phyloP scores from a whole-genome alignment of 2,797 vertebrate genomes.

The Pantherophis alleghaniensis region DNA sequence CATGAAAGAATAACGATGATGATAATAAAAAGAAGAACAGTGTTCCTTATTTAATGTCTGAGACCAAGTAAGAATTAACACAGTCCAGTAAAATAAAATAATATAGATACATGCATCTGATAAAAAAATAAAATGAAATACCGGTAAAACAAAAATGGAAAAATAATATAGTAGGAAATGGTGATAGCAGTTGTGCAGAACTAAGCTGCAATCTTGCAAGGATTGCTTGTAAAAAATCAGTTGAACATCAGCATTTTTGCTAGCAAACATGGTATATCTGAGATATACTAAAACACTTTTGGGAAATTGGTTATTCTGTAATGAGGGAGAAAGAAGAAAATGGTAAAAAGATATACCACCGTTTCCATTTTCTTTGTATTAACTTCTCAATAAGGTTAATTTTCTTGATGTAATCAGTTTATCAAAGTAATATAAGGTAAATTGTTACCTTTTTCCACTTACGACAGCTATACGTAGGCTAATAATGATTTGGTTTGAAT shows the following conservation, averaged over 20 bases:
- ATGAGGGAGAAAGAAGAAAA: neutral
- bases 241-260: neutral
- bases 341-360: neutral
- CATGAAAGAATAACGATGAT: neutral
- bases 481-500: neutral
- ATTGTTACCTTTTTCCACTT: neutral
- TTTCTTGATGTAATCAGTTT: neutral
- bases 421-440: neutral
- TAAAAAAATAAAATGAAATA: neutral
- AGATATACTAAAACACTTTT: neutral
- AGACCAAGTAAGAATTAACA: neutral
- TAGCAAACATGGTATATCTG: neutral
- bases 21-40: neutral
- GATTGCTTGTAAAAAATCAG: neutral
- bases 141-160: neutral
- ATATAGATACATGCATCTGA: neutral
- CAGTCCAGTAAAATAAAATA: neutral
- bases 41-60: neutral
- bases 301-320: neutral
- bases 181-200: neutral
- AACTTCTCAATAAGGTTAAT: neutral
- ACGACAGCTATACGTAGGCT: neutral
- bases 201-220: neutral
- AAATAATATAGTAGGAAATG: neutral
- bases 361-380: neutral